A percentile compares a stretch with the other conserved stretches of the same genome.
phyloP scores from a whole-genome alignment of 2,888 invertebrate genomes.

The Elmis aenea region DNA sequence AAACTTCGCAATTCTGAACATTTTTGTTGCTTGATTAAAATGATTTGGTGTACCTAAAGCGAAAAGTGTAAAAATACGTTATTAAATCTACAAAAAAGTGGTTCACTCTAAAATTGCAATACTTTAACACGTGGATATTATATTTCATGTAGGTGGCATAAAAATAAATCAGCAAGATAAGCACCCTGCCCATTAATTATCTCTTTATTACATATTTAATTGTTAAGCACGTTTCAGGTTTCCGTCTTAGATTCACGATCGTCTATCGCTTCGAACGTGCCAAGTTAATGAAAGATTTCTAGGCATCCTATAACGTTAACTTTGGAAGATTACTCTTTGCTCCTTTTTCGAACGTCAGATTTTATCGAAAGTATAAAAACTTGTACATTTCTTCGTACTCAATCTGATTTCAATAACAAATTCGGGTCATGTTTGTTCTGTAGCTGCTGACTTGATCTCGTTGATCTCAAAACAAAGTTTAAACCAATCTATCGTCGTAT shows the following conservation, averaged over 20 bases:
- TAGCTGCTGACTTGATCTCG: conserved; percentile 33
- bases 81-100: too few relatives aligned
- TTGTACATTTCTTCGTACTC: conserved; percentile 27
- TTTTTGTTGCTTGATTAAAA: too few relatives aligned
- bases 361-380: conserved; percentile 22
- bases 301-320: too few relatives aligned
- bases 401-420: conserved; percentile 43
- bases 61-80: too few relatives aligned
- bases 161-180: conserved; percentile 3
- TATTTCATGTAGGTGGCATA: conserved; percentile 1
- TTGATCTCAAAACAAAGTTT: conserved; percentile 27
- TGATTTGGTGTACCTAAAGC: too few relatives aligned
- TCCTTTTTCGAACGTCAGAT: too few relatives aligned
- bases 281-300: too few relatives aligned
- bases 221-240: conserved; percentile 10
- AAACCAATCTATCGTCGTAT: conserved; percentile 28
- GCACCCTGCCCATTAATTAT: conserved; percentile 1
- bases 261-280: not conserved
- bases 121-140: conserved; percentile 5
- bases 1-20: too few relatives aligned
- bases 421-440: conserved; percentile 35
- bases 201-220: conserved; percentile 6
- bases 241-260: conserved; percentile 2
- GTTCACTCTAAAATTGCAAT: too few relatives aligned
- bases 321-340: too few relatives aligned